phyloP scores from a whole-genome alignment of 2,113 vertebrate species.

The Emberiza fucata region DNA sequence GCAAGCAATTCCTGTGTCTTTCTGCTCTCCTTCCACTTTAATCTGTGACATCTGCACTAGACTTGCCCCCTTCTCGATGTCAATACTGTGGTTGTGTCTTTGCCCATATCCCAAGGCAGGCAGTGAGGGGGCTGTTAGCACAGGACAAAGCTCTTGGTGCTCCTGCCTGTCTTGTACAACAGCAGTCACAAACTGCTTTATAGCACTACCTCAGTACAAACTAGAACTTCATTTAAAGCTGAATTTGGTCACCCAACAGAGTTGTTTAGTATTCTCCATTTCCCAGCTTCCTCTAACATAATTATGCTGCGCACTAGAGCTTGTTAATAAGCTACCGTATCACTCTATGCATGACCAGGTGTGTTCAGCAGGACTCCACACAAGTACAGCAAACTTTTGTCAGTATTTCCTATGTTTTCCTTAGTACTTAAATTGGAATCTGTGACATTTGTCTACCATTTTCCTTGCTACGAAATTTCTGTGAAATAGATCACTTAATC shows the following conservation, averaged over 20 bases:
- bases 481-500: neutral
- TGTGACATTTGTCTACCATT: neutral
- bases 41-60: neutral
- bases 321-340: neutral
- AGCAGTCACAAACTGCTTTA: neutral
- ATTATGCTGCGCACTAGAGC: neutral
- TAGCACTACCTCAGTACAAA: neutral
- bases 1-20: neutral
- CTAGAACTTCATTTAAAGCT: neutral
- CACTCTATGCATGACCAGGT: neutral
- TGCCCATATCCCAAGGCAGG: neutral
- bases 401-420: slow-evolving; percentile 10
- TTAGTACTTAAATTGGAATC: neutral
- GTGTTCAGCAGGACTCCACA: neutral
- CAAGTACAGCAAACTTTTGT: neutral
- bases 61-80: neutral
- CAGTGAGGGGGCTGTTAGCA: neutral
- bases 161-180: neutral
- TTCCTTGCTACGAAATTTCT: neutral
- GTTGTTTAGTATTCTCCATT: neutral
- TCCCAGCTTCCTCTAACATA: slow-evolving; percentile 16
- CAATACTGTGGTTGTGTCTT: neutral
- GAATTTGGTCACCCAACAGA: neutral
- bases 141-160: neutral
- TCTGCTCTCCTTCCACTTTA: neutral